Conservation (phyloP, 2,888 invertebrate species). For the Mylabris sibirica region DNA sequence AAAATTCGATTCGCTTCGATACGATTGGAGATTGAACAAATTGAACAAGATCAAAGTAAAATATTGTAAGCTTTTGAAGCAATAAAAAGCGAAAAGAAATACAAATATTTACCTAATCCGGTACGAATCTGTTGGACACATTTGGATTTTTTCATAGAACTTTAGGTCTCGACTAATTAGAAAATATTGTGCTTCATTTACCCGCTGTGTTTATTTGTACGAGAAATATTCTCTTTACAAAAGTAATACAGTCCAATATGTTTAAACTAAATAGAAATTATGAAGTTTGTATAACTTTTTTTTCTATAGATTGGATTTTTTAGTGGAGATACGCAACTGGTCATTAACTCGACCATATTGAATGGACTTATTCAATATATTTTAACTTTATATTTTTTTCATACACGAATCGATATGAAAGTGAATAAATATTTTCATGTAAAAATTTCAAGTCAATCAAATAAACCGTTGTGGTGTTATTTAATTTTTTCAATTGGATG, state of each 20-base stretch:
- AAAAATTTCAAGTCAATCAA: no score
- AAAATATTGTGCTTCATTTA: constrained; percentile 2
- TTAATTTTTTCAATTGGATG: no score
- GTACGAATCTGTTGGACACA: not conserved
- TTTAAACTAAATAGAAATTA: constrained; percentile 29
- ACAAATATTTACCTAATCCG: not conserved
- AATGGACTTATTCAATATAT: no score
- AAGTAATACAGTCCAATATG: not conserved
- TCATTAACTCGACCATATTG: no score
- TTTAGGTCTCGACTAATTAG: not conserved
- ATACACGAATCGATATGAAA: no score
- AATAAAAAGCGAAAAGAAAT: not conserved
- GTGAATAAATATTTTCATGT: no score
- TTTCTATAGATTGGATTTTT: no score
- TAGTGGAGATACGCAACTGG: no score
- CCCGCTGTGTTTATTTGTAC: not conserved
- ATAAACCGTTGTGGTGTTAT: no score
- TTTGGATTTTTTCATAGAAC: not conserved
- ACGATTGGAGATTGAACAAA: not conserved
- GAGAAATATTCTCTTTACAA: not conserved
- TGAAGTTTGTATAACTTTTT: constrained; percentile 24
- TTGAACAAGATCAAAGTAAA: not conserved
- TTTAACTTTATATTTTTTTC: no score
- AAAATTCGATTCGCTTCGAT: no score
- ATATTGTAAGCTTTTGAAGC: not conserved